Conservation (phyloP, 2,888 invertebrate genomes). For the Hetaerina titia region DNA sequence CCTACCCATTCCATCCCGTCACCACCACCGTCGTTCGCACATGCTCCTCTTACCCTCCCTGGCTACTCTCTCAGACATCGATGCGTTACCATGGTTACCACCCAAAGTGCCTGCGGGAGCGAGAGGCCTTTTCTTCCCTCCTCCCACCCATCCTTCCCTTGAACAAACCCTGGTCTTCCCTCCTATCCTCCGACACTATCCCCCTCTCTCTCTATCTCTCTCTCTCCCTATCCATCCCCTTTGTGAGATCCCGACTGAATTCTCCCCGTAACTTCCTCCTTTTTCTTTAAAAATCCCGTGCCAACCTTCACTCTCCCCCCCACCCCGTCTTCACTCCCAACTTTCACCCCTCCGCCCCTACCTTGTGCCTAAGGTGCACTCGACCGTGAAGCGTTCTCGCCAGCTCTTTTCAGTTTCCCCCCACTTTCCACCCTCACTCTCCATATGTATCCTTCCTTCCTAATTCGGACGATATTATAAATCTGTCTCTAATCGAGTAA, state of each 20-base stretch:
- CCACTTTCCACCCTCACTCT: background rate
- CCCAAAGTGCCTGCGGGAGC: constrained; percentile 23
- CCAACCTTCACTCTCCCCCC: background rate
- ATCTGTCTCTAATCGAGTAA: too few relatives aligned
- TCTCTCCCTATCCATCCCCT: background rate
- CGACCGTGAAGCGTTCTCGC: background rate
- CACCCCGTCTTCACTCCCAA: background rate
- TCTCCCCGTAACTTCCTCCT: background rate
- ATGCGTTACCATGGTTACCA: constrained; percentile 47
- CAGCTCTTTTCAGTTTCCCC: background rate
- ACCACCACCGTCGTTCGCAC: background rate
- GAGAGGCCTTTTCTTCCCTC: constrained; percentile 40
- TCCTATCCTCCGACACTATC: background rate
- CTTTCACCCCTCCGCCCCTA: background rate
- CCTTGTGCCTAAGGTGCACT: background rate
- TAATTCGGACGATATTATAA: too few relatives aligned
- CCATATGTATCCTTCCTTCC: too few relatives aligned
- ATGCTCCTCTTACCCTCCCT: background rate
- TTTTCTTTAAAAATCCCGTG: background rate
- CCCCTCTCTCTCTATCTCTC: background rate
- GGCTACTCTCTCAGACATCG: background rate
- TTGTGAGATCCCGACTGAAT: too few relatives aligned
- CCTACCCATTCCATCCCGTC: background rate
- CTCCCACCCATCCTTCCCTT: background rate
- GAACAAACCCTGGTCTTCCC: background rate